A percentile compares a stretch with the other conserved stretches of the same genome.
Evolutionary conservation across 2,888 invertebrate genomes (phyloP).

Genomic region (Chloroclystis v-ata): DNA sequence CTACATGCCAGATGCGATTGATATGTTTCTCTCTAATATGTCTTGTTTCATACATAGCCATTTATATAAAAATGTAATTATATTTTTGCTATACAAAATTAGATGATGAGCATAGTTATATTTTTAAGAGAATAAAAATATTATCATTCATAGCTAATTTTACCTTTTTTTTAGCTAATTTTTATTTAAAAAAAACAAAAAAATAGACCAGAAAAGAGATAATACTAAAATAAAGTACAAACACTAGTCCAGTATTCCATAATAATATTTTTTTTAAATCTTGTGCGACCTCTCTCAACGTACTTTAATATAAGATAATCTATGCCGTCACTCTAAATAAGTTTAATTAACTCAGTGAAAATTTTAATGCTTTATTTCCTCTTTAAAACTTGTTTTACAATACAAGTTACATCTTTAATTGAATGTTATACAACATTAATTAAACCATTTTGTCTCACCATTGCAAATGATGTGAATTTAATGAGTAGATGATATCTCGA

Average conservation of each 20-base stretch:
- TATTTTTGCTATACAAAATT: no score
- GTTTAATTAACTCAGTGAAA: background rate
- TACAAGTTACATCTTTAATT: slow-evolving; percentile 17
- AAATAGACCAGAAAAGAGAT: no score
- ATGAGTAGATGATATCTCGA: slow-evolving; percentile 18
- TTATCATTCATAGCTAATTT: no score
- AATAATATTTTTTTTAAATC: no score
- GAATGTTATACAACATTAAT: slow-evolving; percentile 20
- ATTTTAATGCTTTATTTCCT: slow-evolving; percentile 7
- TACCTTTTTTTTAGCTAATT: no score
- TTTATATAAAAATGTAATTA: no score
- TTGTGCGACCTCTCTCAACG: background rate
- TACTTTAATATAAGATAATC: background rate
- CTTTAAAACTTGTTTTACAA: background rate
- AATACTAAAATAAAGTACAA: no score
- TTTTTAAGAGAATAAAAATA: no score
- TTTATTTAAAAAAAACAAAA: no score
- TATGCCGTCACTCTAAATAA: background rate
- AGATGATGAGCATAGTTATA: no score
- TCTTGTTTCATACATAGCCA: background rate
- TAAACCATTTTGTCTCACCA: slow-evolving; percentile 10
- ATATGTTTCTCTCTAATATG: background rate
- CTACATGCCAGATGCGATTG: background rate
- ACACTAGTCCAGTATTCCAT: no score
- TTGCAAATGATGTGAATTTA: slow-evolving; percentile 26